Base-by-base conservation (phyloP, 2,113 vertebrate genomes). In the Upupa epops region DNA sequence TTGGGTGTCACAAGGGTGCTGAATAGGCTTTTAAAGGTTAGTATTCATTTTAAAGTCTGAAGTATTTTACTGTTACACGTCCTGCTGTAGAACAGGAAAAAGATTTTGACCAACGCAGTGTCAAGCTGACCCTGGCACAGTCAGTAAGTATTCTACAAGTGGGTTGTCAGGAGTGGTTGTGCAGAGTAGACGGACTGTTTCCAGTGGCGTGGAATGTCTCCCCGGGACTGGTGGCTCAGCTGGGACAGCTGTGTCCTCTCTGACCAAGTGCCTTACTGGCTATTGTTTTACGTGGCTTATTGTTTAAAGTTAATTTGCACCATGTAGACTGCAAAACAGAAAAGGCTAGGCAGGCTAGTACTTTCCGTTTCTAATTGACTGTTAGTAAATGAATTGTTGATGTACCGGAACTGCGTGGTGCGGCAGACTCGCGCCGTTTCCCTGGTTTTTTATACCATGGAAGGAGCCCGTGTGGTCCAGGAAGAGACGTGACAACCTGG, bases 251-350 rank as follows among this genome's bases (percentile, higher is more conserved):
- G 36, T 72, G 65, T 96, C 88, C 94, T 95, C 82, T 76, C 93
- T 90, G 91, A 96, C 77, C 70, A 98, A 98, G 98, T 98, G 97
- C 97, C 98, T 98, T 98, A 97, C 96, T 92, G 97, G 97, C 98
- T 95, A 18, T 83, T 89, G 45, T 69, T 90, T 92, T 80, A 87
- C 96, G 90, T 90, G 89, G 77, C 73, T 94, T 91, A 46, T 61
- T 37, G 90, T 95, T 88, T 90, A 34, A 81, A 86, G 92, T 94
- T 96, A 83, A 89, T 93, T 97, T 84, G 54, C 88, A 71, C 29
- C 49, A 5, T 79, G 76, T 89, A 74, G 85, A 79, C 19, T 22
- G 63, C n/a, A 58, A 79, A 88, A n/a, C 55, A 84, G 83, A 83
- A 83, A 37, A 64, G 61, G 56, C 58, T 91, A 70, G 70, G 79